Conservation (phyloP, 23 tunicate genomes). For the Ciona savignyi region DNA sequence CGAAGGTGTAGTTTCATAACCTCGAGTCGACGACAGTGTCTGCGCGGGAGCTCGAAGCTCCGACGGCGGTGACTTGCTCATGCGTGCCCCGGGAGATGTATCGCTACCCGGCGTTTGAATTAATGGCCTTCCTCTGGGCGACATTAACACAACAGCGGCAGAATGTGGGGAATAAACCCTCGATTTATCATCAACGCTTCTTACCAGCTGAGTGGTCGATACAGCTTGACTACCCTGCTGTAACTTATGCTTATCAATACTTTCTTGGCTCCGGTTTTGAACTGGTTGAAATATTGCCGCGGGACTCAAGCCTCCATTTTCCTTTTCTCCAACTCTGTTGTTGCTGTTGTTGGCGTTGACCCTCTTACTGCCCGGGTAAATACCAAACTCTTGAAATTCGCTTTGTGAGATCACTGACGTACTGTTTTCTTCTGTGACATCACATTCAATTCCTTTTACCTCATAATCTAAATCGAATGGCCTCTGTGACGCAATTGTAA, state of each 20-base stretch:
- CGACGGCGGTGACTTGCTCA: constrained; percentile 31
- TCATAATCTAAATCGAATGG: background rate
- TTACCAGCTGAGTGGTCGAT: background rate
- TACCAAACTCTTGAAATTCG: background rate
- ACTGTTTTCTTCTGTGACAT: background rate
- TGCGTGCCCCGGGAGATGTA: background rate
- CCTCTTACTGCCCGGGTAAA: background rate
- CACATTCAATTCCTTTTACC: background rate
- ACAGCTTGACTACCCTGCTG: background rate
- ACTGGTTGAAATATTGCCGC: background rate
- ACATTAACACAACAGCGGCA: background rate
- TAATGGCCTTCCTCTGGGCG: background rate
- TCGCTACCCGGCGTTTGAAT: constrained; percentile 2
- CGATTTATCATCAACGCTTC: background rate
- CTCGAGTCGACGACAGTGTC: background rate
- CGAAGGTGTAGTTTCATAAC: background rate
- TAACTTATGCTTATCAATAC: background rate
- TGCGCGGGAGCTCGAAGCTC: constrained; percentile 11
- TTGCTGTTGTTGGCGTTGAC: background rate
- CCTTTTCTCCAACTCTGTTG: background rate
- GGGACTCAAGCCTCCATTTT: background rate
- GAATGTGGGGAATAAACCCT: background rate
- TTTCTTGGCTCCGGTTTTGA: background rate
- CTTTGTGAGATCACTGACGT: background rate
- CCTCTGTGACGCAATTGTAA: background rate